phyloP scores from a whole-genome alignment of 2,888 invertebrate species.

The Eupithecia subfuscata region DNA sequence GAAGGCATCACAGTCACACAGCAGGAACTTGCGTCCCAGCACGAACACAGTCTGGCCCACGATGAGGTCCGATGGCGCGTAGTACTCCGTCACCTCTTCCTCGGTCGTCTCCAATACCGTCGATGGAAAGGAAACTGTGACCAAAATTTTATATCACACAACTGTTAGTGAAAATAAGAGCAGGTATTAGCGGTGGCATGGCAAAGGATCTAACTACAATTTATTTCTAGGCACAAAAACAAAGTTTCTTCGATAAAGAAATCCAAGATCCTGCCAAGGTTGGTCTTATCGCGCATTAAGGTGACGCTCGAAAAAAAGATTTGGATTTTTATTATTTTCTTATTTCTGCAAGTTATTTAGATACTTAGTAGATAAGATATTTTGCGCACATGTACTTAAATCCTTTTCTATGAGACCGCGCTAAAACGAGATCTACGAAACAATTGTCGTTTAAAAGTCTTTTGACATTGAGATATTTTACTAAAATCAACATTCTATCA shows the following conservation, averaged over 20 bases:
- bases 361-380: too few species aligned
- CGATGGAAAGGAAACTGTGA: conserved; percentile 84
- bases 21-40: conserved; percentile 87
- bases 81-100: conserved; percentile 90
- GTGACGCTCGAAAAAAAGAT: too few species aligned
- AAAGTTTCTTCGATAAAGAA: conserved; percentile 19
- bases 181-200: neutral
- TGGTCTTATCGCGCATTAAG: conserved; percentile 8
- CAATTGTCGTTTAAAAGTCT: too few species aligned
- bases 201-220: neutral
- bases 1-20: conserved; percentile 92
- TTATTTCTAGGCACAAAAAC: conserved; percentile 14
- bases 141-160: neutral
- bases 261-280: conserved; percentile 14
- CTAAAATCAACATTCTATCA: too few species aligned
- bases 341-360: too few species aligned
- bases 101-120: conserved; percentile 88
- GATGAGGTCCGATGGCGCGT: conserved; percentile 90
- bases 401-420: too few species aligned
- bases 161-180: neutral
- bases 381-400: too few species aligned
- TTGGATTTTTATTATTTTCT: too few species aligned
- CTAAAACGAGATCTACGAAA: too few species aligned
- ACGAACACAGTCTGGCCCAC: conserved; percentile 89
- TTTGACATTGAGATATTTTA: too few species aligned